Evolutionary conservation across 2,113 vertebrate species (phyloP).

Genomic region (Scomber scombrus): DNA sequence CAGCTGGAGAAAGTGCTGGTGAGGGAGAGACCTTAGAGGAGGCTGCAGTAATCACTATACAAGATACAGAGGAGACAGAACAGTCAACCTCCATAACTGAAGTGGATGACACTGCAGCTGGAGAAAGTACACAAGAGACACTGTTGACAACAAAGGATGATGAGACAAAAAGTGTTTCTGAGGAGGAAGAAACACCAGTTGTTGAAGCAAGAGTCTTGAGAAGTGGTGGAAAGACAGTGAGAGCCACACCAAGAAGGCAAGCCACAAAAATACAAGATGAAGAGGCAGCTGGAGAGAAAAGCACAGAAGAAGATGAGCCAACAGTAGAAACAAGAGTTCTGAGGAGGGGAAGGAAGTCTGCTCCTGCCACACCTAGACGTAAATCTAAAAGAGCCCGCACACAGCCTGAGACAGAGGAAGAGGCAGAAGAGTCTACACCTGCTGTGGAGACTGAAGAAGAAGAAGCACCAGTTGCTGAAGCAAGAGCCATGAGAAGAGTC

Average conservation of each 20-base stretch:
- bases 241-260: too few species aligned
- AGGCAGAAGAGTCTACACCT: background rate
- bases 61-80: background rate
- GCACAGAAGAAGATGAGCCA: constrained; percentile 1
- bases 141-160: background rate
- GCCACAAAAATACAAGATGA: background rate
- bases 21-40: background rate
- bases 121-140: background rate
- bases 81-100: background rate
- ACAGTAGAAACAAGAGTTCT: constrained; percentile 19
- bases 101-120: background rate
- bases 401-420: constrained; percentile 23
- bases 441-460: background rate
- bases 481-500: background rate
- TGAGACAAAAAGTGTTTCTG: background rate
- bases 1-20: background rate
- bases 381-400: constrained; percentile 40
- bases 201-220: constrained; percentile 25
- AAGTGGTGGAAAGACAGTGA: background rate
- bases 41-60: background rate
- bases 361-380: background rate
- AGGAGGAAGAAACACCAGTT: constrained; percentile 12
- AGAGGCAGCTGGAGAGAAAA: background rate
- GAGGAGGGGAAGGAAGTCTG: constrained; percentile 43
- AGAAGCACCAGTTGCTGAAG: constrained; percentile 21